Percentiles rank a stretch among this genome's conserved stretches.
phyloP scores from a whole-genome alignment of 1,140 invertebrate genomes.

The Scylla paramamosain region DNA sequence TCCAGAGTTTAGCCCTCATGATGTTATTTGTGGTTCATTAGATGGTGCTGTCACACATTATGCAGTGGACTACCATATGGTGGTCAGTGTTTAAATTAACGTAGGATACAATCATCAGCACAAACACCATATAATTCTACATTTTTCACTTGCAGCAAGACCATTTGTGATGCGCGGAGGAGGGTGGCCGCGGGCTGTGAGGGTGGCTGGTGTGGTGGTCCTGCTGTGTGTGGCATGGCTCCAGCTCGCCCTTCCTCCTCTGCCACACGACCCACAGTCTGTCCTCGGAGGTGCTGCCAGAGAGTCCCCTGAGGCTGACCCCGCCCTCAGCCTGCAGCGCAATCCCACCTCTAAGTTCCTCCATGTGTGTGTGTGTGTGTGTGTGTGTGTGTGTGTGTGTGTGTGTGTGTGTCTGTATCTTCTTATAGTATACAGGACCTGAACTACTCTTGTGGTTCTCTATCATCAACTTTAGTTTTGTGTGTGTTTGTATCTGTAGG shows the following conservation, averaged over 20 bases:
- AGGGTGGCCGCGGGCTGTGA: constrained; percentile 72
- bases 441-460: not conserved
- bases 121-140: too few relatives aligned
- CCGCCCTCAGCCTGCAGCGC: constrained; percentile 48
- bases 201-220: constrained; percentile 75
- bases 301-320: constrained; percentile 75
- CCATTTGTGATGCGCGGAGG: constrained; percentile 74
- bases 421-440: not conserved
- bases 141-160: constrained; percentile 7
- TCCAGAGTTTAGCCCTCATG: too few relatives aligned
- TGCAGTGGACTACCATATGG: too few relatives aligned
- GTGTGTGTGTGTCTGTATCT: not conserved
- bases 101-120: too few relatives aligned
- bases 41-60: too few relatives aligned
- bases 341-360: constrained; percentile 64
- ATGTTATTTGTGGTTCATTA: too few relatives aligned
- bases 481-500: too few relatives aligned
- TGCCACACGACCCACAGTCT: constrained; percentile 75
- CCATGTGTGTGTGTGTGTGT: constrained; percentile 28
- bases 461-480: too few relatives aligned
- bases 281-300: constrained; percentile 57
- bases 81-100: too few relatives aligned
- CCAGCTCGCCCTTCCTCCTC: constrained; percentile 75
- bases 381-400: not conserved
- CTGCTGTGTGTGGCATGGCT: constrained; percentile 77